These are phyloP conservation scores for Leptothorax acervorum DNA, from an alignment of 2,888 invertebrate species.

Conservation along the genomic window DNA sequence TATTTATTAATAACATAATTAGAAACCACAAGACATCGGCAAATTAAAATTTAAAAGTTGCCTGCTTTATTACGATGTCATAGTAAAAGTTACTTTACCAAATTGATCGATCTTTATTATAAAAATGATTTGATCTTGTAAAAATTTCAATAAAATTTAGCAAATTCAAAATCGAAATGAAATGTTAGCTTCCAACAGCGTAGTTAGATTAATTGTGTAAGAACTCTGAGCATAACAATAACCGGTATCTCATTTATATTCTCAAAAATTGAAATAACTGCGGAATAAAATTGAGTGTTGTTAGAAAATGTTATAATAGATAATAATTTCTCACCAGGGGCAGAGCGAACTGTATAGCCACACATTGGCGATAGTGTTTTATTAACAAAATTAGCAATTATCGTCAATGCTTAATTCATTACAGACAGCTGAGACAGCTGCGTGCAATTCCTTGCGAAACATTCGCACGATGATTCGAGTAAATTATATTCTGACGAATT, in stretches of 20 bases:
- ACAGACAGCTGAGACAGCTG: too few species aligned
- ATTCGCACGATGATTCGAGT: slow-evolving; percentile 25
- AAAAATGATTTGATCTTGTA: background rate
- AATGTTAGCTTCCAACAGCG: background rate
- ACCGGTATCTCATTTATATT: background rate
- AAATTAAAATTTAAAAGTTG: background rate
- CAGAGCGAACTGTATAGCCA: background rate
- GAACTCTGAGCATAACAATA: background rate
- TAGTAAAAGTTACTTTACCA: background rate
- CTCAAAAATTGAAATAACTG: background rate
- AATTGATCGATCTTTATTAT: background rate
- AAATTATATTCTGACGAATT: slow-evolving; percentile 5
- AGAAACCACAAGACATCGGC: background rate
- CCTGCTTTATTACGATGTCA: background rate
- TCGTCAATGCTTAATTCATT: background rate
- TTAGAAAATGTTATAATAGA: background rate
- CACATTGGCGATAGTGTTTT: slow-evolving; percentile 28
- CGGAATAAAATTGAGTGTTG: background rate
- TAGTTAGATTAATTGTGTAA: background rate
- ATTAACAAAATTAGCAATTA: slow-evolving; percentile 35
- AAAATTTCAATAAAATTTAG: background rate
- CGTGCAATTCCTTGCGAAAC: background rate
- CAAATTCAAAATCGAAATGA: background rate
- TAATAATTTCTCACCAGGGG: background rate
- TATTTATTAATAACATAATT: slow-evolving; percentile 5